Evolutionary conservation across 2,113 vertebrate species (phyloP), one percentile per base, ranked within the genome.

Genomic region (Cepphus grylle): DNA sequence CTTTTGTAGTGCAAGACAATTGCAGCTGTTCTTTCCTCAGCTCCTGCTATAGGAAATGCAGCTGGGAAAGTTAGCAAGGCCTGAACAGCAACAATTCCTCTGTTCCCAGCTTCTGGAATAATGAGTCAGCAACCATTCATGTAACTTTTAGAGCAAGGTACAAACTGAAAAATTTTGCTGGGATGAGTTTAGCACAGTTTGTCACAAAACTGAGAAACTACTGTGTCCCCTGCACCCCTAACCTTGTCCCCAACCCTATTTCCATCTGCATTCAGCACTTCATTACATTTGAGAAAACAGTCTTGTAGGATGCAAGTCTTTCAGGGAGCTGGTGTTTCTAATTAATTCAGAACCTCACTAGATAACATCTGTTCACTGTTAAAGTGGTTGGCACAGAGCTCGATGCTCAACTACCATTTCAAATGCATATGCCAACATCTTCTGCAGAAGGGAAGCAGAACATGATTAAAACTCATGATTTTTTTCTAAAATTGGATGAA

Each of bases 401-500:
- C 43, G 76, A 18, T 58, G 76, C 59, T 67, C 4, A 1, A 66
- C 63, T 83, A 83, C 67, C 20, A 55, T 43, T 94, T 74, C 80
- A 84, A 81, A 92, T 27, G 47, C 12, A 63, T 45, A 83, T 67
- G 69, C 72, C 4, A 21, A 81, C n/a, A 71, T 55, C 40, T 59
- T 86, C 90, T 73, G 25, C 56, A 78, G 82, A 86, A 78, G 38
- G n/a, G 53, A 88, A 92, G 49, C 23, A 88, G 88, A 92, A 73
- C 4, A 53, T 58, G 3, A 83, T 62, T 78, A 88, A 83, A 94
- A 83, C 15, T 55, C 4, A 9, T 15, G 15, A 34, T 4, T 59
- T 76, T 94, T 93, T 53, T 83, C 88, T 83, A 84, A 74, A 86
- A 84, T 63, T 47, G 26, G 50, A 94, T 91, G 63, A 86, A 23